These are phyloP conservation scores for Tetraneura akinire DNA, from an alignment of 1,140 invertebrate genomes.

Conservation along the genomic window DNA sequence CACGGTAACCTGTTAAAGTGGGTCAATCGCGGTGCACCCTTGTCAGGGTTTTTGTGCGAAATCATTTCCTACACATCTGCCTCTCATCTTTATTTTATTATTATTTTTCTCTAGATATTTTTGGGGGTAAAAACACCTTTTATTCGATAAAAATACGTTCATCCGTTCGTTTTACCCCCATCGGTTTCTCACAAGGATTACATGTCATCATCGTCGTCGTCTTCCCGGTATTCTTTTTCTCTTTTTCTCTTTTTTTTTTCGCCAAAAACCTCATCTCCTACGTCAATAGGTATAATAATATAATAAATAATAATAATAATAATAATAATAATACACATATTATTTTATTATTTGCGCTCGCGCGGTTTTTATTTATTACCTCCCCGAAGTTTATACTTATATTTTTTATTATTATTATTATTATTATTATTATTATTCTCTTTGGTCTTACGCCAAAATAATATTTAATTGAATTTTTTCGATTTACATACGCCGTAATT, in stretches of 20 bases:
- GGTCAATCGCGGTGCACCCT: slow-evolving; percentile 47
- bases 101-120: neutral
- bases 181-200: slow-evolving; percentile 48
- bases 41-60: slow-evolving; percentile 44
- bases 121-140: slow-evolving; percentile 32
- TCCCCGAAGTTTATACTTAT: slow-evolving; percentile 12
- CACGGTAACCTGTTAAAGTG: slow-evolving; percentile 49
- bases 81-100: slow-evolving; percentile 19
- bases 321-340: too few species aligned
- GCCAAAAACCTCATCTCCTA: neutral
- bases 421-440: too few species aligned
- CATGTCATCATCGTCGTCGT: neutral
- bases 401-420: too few species aligned
- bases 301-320: too few species aligned
- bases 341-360: too few species aligned
- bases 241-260: neutral
- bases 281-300: neutral
- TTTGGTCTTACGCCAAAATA: neutral
- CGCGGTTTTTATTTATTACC: neutral
- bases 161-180: slow-evolving; percentile 46
- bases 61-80: slow-evolving; percentile 49
- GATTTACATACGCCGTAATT: too few species aligned
- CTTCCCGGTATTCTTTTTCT: neutral
- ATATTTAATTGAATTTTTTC: slow-evolving; percentile 1
- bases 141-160: slow-evolving; percentile 4